These are phyloP conservation scores for Aculops lycopersici DNA, from an alignment of 1,140 invertebrate genomes.

Conservation along the genomic window DNA sequence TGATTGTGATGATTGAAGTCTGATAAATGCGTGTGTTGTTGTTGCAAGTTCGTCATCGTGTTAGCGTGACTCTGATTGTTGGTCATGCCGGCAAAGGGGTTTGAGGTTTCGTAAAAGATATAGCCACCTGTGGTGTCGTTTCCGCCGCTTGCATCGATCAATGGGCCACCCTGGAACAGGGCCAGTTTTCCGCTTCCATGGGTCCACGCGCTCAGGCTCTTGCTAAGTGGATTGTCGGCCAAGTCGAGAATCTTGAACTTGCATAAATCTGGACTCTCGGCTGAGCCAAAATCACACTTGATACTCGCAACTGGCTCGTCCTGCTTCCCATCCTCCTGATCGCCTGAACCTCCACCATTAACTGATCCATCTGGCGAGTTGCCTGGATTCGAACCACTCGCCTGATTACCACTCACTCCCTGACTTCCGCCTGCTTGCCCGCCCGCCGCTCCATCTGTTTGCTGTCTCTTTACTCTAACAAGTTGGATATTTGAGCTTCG, in stretches of 20 bases:
- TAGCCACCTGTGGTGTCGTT: neutral
- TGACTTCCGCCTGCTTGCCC: too few relatives aligned
- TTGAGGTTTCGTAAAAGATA: neutral
- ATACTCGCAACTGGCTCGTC: neutral
- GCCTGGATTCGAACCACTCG: too few relatives aligned
- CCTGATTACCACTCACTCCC: too few relatives aligned
- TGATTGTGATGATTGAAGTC: neutral
- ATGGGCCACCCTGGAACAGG: neutral
- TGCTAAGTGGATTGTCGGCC: neutral
- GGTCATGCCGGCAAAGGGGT: neutral
- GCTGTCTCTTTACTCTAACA: too few relatives aligned
- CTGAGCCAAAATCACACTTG: neutral
- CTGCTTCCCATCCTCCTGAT: neutral
- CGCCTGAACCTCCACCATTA: neutral
- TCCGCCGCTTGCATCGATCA: neutral
- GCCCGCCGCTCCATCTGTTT: too few relatives aligned
- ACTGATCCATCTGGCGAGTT: too few relatives aligned
- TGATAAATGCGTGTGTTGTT: neutral
- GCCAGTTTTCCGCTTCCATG: neutral
- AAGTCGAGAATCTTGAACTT: neutral
- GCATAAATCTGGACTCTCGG: neutral
- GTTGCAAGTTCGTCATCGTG: neutral
- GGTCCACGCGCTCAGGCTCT: neutral
- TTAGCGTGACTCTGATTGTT: neutral
- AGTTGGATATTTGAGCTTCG: too few relatives aligned